Conservation (phyloP, 2,888 invertebrate species). For the Pharmacophagus antenor region DNA sequence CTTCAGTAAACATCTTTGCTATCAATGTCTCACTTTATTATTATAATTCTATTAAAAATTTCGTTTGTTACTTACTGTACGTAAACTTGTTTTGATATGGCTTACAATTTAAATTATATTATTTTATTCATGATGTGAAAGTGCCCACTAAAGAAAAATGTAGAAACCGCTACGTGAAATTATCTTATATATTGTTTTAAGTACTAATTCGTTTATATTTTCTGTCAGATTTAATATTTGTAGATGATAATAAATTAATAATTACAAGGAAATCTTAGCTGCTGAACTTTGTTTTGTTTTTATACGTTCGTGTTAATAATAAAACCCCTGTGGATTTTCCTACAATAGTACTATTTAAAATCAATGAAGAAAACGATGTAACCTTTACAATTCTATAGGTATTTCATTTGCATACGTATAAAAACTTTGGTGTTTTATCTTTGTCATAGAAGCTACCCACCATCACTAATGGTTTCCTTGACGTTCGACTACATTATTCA, state of each 20-base stretch:
- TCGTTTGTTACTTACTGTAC: no score
- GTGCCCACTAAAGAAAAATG: background rate
- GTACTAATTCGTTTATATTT: no score
- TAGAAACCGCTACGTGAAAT: background rate
- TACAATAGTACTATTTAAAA: conserved; percentile 1
- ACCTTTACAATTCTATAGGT: conserved; percentile 11
- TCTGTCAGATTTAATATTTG: no score
- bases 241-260: no score
- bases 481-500: conserved; percentile 13
- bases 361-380: background rate
- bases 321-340: background rate
- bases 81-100: no score
- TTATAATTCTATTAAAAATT: no score
- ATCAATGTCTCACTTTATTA: no score
- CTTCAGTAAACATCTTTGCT: no score
- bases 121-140: no score
- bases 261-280: no score
- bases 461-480: conserved; percentile 29
- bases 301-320: background rate
- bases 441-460: conserved; percentile 15
- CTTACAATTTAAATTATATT: no score
- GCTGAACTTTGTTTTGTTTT: no score
- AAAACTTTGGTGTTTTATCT: conserved; percentile 22
- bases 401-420: conserved; percentile 7
- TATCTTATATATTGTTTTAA: background rate